Evolutionary conservation across 1,140 invertebrate species (phyloP), one percentile per base, ranked within the genome.

Genomic region (Brachionus angularis): DNA sequence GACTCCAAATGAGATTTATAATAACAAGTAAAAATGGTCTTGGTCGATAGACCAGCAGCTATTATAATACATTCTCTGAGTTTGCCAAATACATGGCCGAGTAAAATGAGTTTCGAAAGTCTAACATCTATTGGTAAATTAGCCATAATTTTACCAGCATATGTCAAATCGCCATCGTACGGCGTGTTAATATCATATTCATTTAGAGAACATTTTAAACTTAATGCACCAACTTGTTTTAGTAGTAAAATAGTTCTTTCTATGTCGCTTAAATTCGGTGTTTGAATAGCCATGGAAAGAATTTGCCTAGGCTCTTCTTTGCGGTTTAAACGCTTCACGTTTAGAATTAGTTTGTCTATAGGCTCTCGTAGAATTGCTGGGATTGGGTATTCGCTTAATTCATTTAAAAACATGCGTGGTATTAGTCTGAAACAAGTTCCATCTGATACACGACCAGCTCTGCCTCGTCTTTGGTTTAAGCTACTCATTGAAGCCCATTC

Each of bases 351-450:
- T n/a, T 85, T 84, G 72, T 91, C 89, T 0, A 97, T 79, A 0
- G 93, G 91, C 50, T 88, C 74, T 87, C 77, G 42, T 77, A 76
- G 73, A 93, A 89, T 72, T 74, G 16, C 79, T 74, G 74, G 76
- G 78, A 14, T 79, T 75, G n/a, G 73, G 74, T 25, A 81, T 71
- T 62, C 69, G 61, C 7, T n/a, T 12, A 72, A 62, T 49, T 73
- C 62, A 27, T 85, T 76, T 79, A 89, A 96, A 78, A 93, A 91
- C 5, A 78, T 49, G 72, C 85, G 83, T 1, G 86, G 82, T 0
- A 98, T 86, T 74, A 97, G 83, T 50, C 93, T 83, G 78, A 93
- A 97, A 2, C 93, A 91, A 74, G 89, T 84, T 0, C 94, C 93
- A 76, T 88, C 85, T 36, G 87, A 85, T 0, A 94, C 86, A 73